Percentiles rank a stretch among this genome's conserved stretches.
These are phyloP conservation scores for Halictus quadricinctus DNA, from an alignment of 2,888 invertebrate genomes.

Conservation along the genomic window DNA sequence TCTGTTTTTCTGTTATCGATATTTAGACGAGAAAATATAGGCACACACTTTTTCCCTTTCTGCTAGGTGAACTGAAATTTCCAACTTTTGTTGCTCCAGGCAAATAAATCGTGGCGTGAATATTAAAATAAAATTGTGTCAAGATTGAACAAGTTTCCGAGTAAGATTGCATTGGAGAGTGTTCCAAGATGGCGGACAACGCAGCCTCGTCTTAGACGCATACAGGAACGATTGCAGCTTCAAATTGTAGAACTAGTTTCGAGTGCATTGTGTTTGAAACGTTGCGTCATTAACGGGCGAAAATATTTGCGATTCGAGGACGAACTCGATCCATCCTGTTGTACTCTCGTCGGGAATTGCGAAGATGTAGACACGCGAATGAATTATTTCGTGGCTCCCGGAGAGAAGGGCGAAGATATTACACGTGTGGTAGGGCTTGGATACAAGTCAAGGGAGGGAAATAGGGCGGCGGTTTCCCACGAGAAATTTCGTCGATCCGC, in stretches of 20 bases:
- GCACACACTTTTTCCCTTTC: too few relatives aligned
- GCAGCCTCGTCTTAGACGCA: neutral
- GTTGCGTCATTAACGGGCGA: constrained; percentile 1
- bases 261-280: neutral
- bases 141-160: too few relatives aligned
- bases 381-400: constrained; percentile 25
- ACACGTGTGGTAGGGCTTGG: neutral
- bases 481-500: constrained; percentile 64
- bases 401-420: constrained; percentile 24
- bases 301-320: neutral
- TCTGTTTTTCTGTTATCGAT: too few relatives aligned
- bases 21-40: too few relatives aligned
- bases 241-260: neutral
- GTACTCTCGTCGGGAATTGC: neutral
- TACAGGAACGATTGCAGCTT: neutral
- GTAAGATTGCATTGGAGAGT: neutral
- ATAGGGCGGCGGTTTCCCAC: constrained; percentile 61
- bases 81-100: too few relatives aligned
- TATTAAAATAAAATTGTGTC: too few relatives aligned
- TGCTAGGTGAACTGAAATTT: too few relatives aligned
- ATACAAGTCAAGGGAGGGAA: constrained; percentile 26
- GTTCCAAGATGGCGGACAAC: neutral
- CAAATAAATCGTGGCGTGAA: too few relatives aligned
- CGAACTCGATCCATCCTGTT: neutral
- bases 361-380: neutral